These are phyloP conservation scores for Misgurnus mizolepis DNA, from an alignment of 2,113 vertebrate genomes.

Conservation along the genomic window DNA sequence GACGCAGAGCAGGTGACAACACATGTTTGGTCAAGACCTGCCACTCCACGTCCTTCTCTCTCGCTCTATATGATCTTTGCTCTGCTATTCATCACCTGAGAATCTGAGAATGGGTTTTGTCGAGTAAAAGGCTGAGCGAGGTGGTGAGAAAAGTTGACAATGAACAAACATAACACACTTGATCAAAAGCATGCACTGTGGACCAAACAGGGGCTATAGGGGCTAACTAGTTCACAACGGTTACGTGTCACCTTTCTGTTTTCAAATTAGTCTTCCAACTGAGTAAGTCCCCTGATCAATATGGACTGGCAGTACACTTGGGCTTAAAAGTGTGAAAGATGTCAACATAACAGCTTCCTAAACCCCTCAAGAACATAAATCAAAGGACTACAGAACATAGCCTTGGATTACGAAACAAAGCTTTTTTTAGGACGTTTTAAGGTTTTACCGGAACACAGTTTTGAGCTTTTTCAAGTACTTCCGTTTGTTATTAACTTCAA, in stretches of 20 bases:
- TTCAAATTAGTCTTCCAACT: constrained; percentile 28
- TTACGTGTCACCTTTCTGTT: constrained; percentile 30
- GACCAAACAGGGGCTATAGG: constrained; percentile 8
- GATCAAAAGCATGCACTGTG: constrained; percentile 16
- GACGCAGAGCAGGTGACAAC: constrained; percentile 41
- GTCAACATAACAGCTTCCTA: constrained; percentile 34
- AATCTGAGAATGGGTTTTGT: not conserved
- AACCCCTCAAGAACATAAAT: constrained; percentile 28
- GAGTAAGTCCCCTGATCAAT: constrained; percentile 36
- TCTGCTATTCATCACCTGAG: constrained; percentile 1
- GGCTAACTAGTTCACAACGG: constrained; percentile 25
- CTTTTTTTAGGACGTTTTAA: no score
- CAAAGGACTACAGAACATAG: constrained; percentile 7
- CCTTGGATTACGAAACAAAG: no score
- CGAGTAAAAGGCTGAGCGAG: not conserved
- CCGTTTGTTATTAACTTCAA: no score
- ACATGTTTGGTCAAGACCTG: constrained; percentile 14
- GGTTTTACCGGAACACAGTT: no score
- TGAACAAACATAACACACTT: not conserved
- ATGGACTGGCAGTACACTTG: constrained; percentile 36
- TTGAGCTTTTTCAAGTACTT: no score
- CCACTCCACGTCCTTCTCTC: not conserved
- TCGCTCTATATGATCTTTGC: not conserved
- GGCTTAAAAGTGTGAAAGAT: constrained; percentile 35
- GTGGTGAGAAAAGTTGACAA: not conserved